Evolutionary conservation across 2,888 invertebrate genomes (phyloP).

Genomic region (Coenonympha arcania): DNA sequence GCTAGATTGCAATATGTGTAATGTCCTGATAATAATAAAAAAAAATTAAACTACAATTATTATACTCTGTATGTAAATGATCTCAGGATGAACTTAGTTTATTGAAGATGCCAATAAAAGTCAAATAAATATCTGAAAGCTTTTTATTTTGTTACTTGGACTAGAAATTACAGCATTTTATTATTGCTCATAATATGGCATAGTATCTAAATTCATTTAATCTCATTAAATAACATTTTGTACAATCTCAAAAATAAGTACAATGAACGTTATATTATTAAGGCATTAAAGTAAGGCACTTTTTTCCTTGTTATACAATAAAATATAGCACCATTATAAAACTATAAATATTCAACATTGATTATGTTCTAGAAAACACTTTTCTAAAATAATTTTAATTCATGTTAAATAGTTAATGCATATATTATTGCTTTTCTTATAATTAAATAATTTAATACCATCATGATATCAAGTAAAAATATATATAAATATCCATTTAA

Average conservation of each 20-base stretch:
- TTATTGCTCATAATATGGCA: constrained; percentile 40
- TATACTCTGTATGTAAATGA: too few species aligned
- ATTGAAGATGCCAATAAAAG: constrained; percentile 28
- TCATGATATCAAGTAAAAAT: too few species aligned
- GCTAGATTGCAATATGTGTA: too few species aligned
- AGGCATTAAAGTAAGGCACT: constrained; percentile 60
- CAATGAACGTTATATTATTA: constrained; percentile 54
- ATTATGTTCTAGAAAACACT: neutral
- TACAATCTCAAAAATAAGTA: constrained; percentile 39
- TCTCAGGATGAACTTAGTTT: too few species aligned
- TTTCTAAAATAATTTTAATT: too few species aligned
- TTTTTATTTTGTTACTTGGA: constrained; percentile 61
- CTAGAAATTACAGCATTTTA: constrained; percentile 62
- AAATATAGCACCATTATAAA: constrained; percentile 29
- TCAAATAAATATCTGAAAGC: constrained; percentile 46
- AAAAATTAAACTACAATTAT: too few species aligned
- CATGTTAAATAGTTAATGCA: too few species aligned
- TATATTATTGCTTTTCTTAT: too few species aligned
- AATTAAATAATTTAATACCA: too few species aligned
- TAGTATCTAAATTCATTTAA: too few species aligned
- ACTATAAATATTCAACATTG: constrained; percentile 9
- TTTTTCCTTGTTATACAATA: constrained; percentile 16
- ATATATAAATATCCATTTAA: too few species aligned
- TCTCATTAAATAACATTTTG: constrained; percentile 45
- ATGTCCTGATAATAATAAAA: too few species aligned